These are phyloP conservation scores for Meteorus cinctellus DNA, from an alignment of 2,888 invertebrate genomes.

Conservation along the genomic window DNA sequence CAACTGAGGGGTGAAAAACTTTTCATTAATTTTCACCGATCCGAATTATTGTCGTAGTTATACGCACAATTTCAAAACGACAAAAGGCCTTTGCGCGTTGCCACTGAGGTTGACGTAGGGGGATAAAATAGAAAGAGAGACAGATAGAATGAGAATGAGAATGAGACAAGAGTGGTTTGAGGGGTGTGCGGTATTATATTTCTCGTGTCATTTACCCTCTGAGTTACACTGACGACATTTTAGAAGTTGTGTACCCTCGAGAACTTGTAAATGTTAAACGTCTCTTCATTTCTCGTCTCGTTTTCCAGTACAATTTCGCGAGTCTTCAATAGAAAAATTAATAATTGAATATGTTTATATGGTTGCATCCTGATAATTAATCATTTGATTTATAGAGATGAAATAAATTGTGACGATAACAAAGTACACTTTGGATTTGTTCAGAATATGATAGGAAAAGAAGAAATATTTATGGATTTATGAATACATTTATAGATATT, in stretches of 20 bases:
- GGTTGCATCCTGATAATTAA: too few species aligned
- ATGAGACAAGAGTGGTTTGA: constrained; percentile 42
- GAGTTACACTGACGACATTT: constrained; percentile 57
- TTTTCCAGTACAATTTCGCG: background rate
- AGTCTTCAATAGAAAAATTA: too few species aligned
- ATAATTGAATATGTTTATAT: too few species aligned
- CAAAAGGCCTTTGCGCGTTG: constrained; percentile 49
- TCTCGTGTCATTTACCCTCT: constrained; percentile 63
- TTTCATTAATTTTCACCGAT: constrained; percentile 70
- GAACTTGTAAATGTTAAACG: constrained; percentile 16
- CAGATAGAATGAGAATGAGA: background rate
- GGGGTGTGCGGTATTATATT: constrained; percentile 63
- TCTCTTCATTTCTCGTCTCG: background rate
- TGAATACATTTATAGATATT: background rate
- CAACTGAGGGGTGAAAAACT: constrained; percentile 39
- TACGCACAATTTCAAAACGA: constrained; percentile 68
- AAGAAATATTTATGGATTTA: background rate
- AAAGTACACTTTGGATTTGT: background rate
- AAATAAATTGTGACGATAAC: too few species aligned
- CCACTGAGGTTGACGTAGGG: constrained; percentile 59
- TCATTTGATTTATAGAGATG: too few species aligned
- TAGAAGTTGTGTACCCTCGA: constrained; percentile 39
- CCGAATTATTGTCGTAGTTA: constrained; percentile 68
- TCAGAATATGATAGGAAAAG: background rate
- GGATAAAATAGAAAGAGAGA: constrained; percentile 35